A percentile compares a stretch with the other conserved stretches of the same genome.
Evolutionary conservation across 2,888 invertebrate genomes (phyloP).

Genomic region (Ormyrus labotus): DNA sequence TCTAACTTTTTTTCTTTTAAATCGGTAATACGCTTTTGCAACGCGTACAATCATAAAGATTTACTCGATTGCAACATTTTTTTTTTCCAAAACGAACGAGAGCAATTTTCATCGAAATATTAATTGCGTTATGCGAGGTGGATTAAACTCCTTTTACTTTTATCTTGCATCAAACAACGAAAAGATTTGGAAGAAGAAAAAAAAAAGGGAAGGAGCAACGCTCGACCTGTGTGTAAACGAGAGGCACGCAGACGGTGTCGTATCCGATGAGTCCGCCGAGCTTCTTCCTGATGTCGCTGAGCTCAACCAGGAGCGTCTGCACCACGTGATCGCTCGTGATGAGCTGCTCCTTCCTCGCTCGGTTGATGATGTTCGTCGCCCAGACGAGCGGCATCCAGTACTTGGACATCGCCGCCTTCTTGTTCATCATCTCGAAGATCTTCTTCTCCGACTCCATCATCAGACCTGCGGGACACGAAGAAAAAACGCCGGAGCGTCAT

Average conservation of each 20-base stretch:
- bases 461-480: constrained; percentile 79
- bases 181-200: background rate
- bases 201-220: constrained; percentile 9
- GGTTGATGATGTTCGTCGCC: constrained; percentile 94
- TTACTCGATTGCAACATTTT: no score
- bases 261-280: constrained; percentile 92
- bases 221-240: constrained; percentile 92
- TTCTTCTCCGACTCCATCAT: constrained; percentile 95
- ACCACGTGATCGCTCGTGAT: constrained; percentile 94
- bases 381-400: constrained; percentile 96
- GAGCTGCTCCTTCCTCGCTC: constrained; percentile 89
- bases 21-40: no score
- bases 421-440: constrained; percentile 93
- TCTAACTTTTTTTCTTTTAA: no score
- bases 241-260: constrained; percentile 93
- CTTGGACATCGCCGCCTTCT: constrained; percentile 92
- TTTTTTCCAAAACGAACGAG: no score
- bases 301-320: constrained; percentile 90
- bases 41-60: no score
- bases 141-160: no score
- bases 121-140: no score
- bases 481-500: no score
- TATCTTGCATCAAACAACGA: background rate
- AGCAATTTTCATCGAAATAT: no score
- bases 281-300: constrained; percentile 91